These are phyloP conservation scores for Lagorchestes hirsutus DNA, from an alignment of 2,797 vertebrate species.

Conservation along the genomic window DNA sequence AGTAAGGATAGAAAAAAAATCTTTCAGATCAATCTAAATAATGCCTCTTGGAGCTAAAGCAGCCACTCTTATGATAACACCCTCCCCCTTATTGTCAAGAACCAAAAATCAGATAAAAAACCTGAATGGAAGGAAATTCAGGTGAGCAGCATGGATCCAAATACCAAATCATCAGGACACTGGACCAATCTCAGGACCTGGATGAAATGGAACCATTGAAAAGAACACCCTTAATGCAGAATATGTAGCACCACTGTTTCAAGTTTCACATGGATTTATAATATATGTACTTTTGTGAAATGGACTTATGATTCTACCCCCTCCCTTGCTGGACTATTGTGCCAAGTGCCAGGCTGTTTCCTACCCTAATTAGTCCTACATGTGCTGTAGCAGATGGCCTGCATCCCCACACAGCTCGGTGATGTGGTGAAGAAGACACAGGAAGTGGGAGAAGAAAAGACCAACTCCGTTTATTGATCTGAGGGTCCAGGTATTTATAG, in stretches of 20 bases:
- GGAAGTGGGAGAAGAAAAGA: too few relatives aligned
- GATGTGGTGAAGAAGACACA: too few relatives aligned
- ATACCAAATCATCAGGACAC: slow-evolving; percentile 86
- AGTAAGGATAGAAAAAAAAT: slow-evolving; percentile 99
- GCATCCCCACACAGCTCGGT: too few relatives aligned
- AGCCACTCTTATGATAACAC: slow-evolving; percentile 95
- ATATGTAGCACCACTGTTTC: slow-evolving; percentile 85
- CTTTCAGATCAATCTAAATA: slow-evolving; percentile 93
- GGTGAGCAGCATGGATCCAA: slow-evolving; percentile 95
- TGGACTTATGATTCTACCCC: slow-evolving; percentile 84
- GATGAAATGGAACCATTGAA: slow-evolving; percentile 91
- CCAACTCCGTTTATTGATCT: too few relatives aligned
- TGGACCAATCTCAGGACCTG: slow-evolving; percentile 92
- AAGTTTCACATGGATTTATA: slow-evolving; percentile 81
- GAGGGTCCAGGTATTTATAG: too few relatives aligned
- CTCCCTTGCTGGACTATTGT: slow-evolving; percentile 86
- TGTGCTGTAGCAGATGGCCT: neutral
- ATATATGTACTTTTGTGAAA: slow-evolving; percentile 83
- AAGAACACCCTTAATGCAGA: slow-evolving; percentile 85
- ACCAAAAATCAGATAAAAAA: slow-evolving; percentile 91
- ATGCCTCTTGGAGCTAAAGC: slow-evolving; percentile 85
- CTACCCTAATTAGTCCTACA: slow-evolving; percentile 58
- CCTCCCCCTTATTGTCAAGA: slow-evolving; percentile 93
- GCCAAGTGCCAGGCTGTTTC: slow-evolving; percentile 86
- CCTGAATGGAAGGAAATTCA: slow-evolving; percentile 95